Base-by-base conservation (phyloP, 2,797 vertebrate species). In the Rhinichthys osculus region DNA sequence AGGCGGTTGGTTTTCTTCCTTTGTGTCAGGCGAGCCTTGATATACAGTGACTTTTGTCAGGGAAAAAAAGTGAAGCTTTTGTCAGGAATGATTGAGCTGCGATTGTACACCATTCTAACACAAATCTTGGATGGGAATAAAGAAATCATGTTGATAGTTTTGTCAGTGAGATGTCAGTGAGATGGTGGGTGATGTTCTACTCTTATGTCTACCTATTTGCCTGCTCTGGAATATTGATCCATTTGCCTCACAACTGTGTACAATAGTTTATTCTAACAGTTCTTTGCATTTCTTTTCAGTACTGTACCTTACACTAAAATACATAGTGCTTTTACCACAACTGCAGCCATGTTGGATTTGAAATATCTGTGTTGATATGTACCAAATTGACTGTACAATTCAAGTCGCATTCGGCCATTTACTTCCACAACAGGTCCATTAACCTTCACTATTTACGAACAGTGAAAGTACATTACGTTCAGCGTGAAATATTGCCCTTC, bases 71-170 rank as follows among this genome's bases (percentile, higher is more conserved):
- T 93, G 92, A 93, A 87, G 89, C 87, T 92, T 93, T 94, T 94
- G 93, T 95, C 93, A 92, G 73, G 88, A 90, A 91, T 93, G 94
- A 94, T 93, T 92, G 94, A 94, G 89, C 89, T 84, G 84, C 86
- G 88, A 92, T 91, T 88, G 90, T 88, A 88, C 88, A 87, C 90
- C 85, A 89, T 89, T 40, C 86, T 79, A 87, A 89, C 89, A 79
- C 74, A 64, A 81, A 86, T 88, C 90, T 92, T 86, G 85, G 88
- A 89, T 81, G 82, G 88, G 80, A 88, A 62, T 64, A 86, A 74
- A 90, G 81, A 85, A 79, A 72, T 57, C 44, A 19, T 70, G 66
- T 84, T 23, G 86, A 62, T 83, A 78, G 87, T 71, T 88, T 88
- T 91, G 86, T 91, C 90, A 89, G 88, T 71, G 67, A 78, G 84